Evolutionary conservation across 30 jellyfish, hydroid and myxozoan species (phyloP).

Genomic region (Turritopsis dohrnii): DNA sequence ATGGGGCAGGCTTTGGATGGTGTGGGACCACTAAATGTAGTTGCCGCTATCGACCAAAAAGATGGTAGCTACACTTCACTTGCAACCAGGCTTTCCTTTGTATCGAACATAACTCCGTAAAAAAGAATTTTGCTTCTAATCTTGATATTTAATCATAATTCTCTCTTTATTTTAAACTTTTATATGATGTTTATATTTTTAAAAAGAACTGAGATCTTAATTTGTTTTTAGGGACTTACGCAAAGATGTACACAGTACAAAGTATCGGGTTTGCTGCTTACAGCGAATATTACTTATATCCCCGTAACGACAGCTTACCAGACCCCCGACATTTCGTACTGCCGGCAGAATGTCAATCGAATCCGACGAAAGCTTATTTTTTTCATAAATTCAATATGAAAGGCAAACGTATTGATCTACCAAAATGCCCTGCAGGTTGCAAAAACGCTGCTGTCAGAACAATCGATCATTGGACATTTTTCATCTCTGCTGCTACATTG

Average conservation of each 20-base stretch:
- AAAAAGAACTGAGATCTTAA: no score
- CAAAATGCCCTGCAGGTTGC: conserved; percentile 1
- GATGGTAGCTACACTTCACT: neutral
- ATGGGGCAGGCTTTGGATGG: conserved; percentile 9
- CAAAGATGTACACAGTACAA: conserved; percentile 8
- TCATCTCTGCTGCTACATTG: neutral
- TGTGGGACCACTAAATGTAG: neutral
- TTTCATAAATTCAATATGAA: neutral
- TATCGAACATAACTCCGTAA: neutral
- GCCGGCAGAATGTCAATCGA: neutral
- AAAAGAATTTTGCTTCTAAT: no score
- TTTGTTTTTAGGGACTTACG: neutral
- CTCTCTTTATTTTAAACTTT: neutral
- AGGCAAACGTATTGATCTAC: neutral
- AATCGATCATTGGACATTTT: neutral
- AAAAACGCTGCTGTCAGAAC: neutral
- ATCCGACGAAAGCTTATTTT: neutral
- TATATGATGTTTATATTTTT: neutral
- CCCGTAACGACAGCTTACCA: conserved; percentile 21
- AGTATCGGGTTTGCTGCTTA: neutral
- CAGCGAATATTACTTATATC: conserved; percentile 6
- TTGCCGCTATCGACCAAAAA: conserved; percentile 3
- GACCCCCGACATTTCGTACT: conserved; percentile 6
- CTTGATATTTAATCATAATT: no score
- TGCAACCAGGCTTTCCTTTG: neutral